Conservation (phyloP, 1,140 invertebrate genomes). For the Limonius californicus region DNA sequence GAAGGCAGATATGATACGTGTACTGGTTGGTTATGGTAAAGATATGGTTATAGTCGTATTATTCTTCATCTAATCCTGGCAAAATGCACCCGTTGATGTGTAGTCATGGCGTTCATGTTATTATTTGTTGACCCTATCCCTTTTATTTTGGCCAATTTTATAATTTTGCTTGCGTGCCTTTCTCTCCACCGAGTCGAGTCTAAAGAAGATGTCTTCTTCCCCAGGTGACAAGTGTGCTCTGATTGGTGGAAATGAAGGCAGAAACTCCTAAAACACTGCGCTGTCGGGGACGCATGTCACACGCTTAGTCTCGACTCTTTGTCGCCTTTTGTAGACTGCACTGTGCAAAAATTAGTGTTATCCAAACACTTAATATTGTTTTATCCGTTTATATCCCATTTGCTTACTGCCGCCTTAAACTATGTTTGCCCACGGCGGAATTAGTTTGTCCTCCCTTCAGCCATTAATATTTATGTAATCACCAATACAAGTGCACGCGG, state of each 20-base stretch:
- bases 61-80: too few species aligned
- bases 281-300: slow-evolving; percentile 12
- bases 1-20: too few species aligned
- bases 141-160: background rate
- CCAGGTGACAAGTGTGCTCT: slow-evolving; percentile 65
- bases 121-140: too few species aligned
- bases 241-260: slow-evolving; percentile 60
- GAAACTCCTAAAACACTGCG: slow-evolving; percentile 38
- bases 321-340: slow-evolving; percentile 16
- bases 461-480: background rate
- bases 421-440: background rate
- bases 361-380: background rate
- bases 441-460: background rate
- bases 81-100: too few species aligned
- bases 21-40: too few species aligned
- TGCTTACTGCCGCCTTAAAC: slow-evolving; percentile 3
- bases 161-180: slow-evolving; percentile 5
- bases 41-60: too few species aligned
- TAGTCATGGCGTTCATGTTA: too few species aligned
- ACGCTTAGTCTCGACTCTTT: slow-evolving; percentile 7
- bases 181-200: slow-evolving; percentile 17
- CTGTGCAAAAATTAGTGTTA: slow-evolving; percentile 12
- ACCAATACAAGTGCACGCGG: background rate
- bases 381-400: background rate
- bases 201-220: slow-evolving; percentile 48